phyloP scores from a whole-genome alignment of 2,888 invertebrate genomes.

The Eupithecia dodoneata region DNA sequence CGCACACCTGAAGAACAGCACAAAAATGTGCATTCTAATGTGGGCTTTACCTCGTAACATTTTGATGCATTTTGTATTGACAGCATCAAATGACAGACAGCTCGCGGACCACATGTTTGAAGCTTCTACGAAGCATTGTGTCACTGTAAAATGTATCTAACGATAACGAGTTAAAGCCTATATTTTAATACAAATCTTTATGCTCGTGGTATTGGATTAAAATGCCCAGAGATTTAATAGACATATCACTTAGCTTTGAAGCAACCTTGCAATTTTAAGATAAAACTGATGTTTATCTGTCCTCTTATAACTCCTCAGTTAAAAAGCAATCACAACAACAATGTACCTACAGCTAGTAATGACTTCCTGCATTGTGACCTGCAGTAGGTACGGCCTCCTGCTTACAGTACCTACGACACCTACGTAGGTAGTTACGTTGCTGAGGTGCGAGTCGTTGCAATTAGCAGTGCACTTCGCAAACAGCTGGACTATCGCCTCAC shows the following conservation, averaged over 20 bases:
- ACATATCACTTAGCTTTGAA: neutral
- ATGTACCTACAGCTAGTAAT: conserved; percentile 10
- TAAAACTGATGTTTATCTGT: conserved; percentile 1
- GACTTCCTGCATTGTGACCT: conserved; percentile 31
- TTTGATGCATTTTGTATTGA: no score
- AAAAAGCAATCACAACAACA: conserved; percentile 7
- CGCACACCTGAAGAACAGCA: no score
- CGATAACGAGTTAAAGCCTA: no score
- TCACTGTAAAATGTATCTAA: no score
- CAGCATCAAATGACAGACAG: no score
- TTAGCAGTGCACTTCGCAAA: conserved; percentile 78
- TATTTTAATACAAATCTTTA: no score
- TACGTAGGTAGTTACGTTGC: conserved; percentile 33
- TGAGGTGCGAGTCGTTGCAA: conserved; percentile 69
- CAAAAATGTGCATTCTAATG: no score
- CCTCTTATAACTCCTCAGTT: neutral
- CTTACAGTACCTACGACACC: conserved; percentile 26
- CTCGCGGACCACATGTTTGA: no score
- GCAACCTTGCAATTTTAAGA: neutral
- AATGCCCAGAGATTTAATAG: no score
- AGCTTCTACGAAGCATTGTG: no score
- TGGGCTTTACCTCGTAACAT: no score
- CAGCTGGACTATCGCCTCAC: conserved; percentile 56
- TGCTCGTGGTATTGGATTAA: no score
- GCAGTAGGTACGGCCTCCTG: conserved; percentile 35